Percentiles rank a stretch among this genome's conserved stretches.
phyloP scores from a whole-genome alignment of 2,888 invertebrate species.

The Drosophila falleni region DNA sequence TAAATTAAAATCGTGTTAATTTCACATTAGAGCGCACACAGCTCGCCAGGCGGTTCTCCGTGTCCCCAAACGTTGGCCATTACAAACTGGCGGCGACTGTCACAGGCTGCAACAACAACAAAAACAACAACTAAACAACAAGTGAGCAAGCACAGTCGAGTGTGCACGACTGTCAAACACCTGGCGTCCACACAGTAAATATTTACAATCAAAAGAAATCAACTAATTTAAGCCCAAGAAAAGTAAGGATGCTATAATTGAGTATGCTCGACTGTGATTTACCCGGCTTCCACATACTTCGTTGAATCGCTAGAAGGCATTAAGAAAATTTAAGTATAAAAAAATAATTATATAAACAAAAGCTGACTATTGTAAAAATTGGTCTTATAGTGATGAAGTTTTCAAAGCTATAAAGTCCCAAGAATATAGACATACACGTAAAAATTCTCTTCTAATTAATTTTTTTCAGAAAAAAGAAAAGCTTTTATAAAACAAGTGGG shows the following conservation, averaged over 20 bases:
- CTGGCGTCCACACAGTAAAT: neutral
- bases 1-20: slow-evolving; percentile 82
- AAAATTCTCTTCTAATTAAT: too few relatives aligned
- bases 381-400: too few relatives aligned
- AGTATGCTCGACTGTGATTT: neutral
- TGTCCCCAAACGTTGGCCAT: slow-evolving; percentile 61
- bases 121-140: slow-evolving; percentile 3
- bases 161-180: neutral
- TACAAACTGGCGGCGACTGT: slow-evolving; percentile 59
- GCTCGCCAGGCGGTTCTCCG: slow-evolving; percentile 38
- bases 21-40: slow-evolving; percentile 81
- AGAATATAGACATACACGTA: too few relatives aligned
- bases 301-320: too few relatives aligned
- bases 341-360: too few relatives aligned
- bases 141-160: neutral
- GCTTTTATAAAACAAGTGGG: too few relatives aligned
- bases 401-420: too few relatives aligned
- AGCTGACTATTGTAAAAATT: too few relatives aligned
- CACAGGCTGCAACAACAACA: slow-evolving; percentile 50
- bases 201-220: too few relatives aligned
- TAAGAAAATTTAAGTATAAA: too few relatives aligned
- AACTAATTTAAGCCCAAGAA: too few relatives aligned
- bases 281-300: neutral
- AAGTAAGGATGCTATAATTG: neutral
- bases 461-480: too few relatives aligned